These are phyloP conservation scores for Laothoe populi DNA, from an alignment of 2,888 invertebrate genomes.

Conservation along the genomic window DNA sequence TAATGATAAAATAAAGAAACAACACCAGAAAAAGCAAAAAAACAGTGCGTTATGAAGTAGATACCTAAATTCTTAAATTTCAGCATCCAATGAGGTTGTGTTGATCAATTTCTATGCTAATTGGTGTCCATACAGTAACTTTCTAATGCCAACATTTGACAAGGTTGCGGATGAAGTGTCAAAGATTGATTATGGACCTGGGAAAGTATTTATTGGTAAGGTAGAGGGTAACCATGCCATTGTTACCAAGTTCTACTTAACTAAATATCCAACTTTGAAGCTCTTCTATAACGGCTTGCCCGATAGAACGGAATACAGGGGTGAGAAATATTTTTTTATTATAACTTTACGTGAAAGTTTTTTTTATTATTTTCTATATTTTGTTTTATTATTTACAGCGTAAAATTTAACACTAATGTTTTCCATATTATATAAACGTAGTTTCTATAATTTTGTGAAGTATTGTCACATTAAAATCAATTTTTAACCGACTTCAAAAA, in stretches of 20 bases:
- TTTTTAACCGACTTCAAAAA: too few relatives aligned
- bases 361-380: too few relatives aligned
- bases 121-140: conserved; percentile 99
- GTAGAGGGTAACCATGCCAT: conserved; percentile 97
- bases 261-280: conserved; percentile 99
- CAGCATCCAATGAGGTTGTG: conserved; percentile 98
- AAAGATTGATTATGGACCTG: conserved; percentile 90
- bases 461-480: too few relatives aligned
- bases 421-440: too few relatives aligned
- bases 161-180: conserved; percentile 95
- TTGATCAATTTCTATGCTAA: conserved; percentile 99
- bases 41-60: too few relatives aligned
- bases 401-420: too few relatives aligned
- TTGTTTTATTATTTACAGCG: too few relatives aligned
- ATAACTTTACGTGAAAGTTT: too few relatives aligned
- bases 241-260: conserved; percentile 96
- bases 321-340: conserved; percentile 63
- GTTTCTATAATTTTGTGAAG: too few relatives aligned
- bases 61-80: conserved; percentile 64
- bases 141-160: conserved; percentile 98
- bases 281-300: conserved; percentile 95
- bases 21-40: too few relatives aligned
- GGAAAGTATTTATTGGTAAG: conserved; percentile 96
- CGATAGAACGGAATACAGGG: conserved; percentile 96
- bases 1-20: too few relatives aligned